phyloP scores from a whole-genome alignment of 1,140 invertebrate species.

The Uloborus diversus region DNA sequence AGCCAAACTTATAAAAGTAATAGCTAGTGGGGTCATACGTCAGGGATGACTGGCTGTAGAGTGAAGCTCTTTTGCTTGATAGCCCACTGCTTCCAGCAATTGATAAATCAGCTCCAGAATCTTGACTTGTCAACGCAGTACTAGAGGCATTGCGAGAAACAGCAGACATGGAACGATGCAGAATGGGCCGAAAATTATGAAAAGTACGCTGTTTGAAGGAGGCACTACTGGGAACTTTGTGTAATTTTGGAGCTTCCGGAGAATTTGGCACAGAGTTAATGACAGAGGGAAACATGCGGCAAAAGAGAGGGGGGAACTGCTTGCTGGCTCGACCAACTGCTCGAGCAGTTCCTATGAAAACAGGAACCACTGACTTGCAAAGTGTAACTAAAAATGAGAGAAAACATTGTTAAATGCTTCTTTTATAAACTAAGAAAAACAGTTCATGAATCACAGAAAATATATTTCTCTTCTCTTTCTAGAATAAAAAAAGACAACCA shows the following conservation, averaged over 20 bases:
- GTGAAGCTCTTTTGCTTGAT: constrained; percentile 56
- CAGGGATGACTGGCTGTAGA: constrained; percentile 63
- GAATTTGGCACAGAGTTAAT: constrained; percentile 68
- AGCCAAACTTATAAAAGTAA: constrained; percentile 90
- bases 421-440: neutral
- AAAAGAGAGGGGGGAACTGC: constrained; percentile 74
- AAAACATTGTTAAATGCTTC: constrained; percentile 14
- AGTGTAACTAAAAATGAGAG: constrained; percentile 69
- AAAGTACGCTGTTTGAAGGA: constrained; percentile 60
- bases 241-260: constrained; percentile 24
- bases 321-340: constrained; percentile 84
- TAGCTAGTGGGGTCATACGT: constrained; percentile 77
- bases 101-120: constrained; percentile 54
- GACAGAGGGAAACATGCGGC: constrained; percentile 78
- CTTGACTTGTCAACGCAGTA: constrained; percentile 46
- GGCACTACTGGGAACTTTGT: constrained; percentile 2
- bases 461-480: no score
- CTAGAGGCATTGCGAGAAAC: constrained; percentile 55
- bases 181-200: constrained; percentile 76
- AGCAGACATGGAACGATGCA: constrained; percentile 86
- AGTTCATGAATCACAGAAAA: neutral
- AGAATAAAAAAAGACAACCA: no score
- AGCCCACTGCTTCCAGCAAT: constrained; percentile 5
- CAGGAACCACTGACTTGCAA: constrained; percentile 85
- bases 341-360: constrained; percentile 84